Evolutionary conservation across 2,888 invertebrate genomes (phyloP), one percentile per base, ranked within the genome.

Genomic region (Trachelus stipa): DNA sequence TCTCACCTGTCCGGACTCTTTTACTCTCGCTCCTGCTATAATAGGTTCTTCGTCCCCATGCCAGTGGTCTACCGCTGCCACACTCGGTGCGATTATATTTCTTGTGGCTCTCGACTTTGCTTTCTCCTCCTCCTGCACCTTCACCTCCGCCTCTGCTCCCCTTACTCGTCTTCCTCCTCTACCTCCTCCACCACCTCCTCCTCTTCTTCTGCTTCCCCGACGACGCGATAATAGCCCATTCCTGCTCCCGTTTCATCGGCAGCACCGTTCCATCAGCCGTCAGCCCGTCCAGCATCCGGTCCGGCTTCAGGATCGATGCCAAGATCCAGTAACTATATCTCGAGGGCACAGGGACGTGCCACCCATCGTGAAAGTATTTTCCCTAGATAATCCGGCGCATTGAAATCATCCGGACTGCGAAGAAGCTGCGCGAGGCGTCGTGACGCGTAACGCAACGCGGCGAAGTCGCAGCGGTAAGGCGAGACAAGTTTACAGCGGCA

Each of bases 1-100:
- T 90, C 90, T 89, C 89, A 89, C 88, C 89, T 90, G 89, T 89
- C 89, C 86, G 78, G 87, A 89, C 88, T 89, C 88, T 88, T 89
- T 89, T 88, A 88, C 89, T 89, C 88, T 85, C 86, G 88, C 88
- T 87, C 84, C 85, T 84, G 87, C 87, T 88, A 85, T 88, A 89
- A 88, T 90, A 88, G 87, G 87, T 88, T 89, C 87, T 82, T 84
- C 87, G 87, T 89, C 86, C 85, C 83, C 83, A 77, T 84, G 83
- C 83, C 84, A 85, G 85, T 81, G 85, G 85, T 85, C 84, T 84
- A 85, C 74, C 37, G 74, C 34, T 37, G 37, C 74, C 74, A 71
- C 33, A 71, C 74, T 74, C 74, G 74, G 34, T 35, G 74, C 74
- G 74, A 74, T 74, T 74, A 76, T 76, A 76, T 77, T 79, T 76